Evolutionary conservation across 2,113 vertebrate genomes (phyloP), one percentile per base, ranked within the genome.

Genomic region (Ptilorrhoa leucosticta): DNA sequence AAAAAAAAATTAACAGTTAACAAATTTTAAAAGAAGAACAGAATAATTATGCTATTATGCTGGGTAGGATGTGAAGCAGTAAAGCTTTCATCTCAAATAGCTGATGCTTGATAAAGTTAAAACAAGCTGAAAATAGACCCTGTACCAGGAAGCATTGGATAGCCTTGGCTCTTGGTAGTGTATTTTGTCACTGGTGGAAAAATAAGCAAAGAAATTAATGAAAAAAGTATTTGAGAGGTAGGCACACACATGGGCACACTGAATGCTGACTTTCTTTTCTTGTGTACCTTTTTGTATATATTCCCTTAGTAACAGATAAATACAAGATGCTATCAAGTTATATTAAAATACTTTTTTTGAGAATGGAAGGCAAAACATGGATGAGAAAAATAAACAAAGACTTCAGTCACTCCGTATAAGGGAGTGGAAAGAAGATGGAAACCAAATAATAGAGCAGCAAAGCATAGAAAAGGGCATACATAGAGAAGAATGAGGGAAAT

Each of bases 251-350:
- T 7, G 48, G 53, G 45, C 53, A 81, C 30, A 40, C 40, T 40
- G 56, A 75, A 69, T 76, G n/a, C 31, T 76, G 57, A 57, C 40
- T 87, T 90, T 45, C 61, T 72, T 83, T 56, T 54, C 35, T 68
- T 57, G n/a, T 78, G 60, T 77, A 77, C 50, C 30, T 77, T 81
- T 65, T 42, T 90, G 58, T 51, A 50, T 16, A 44, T 65, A 77
- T 72, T 83, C 16, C 39, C 83, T 73, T 90, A 90, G 92, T 70
- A 89, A 92, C 90, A 58, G 71, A 92, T 33, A 93, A 94, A 95
- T 54, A 77, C 71, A 86, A 94, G 86, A 90, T 90, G 54, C 7
- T 93, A 92, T 92, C 72, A 83, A 73, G 42, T 37, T 53, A 61
- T 69, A 95, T 85, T 83, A 83, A 95, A 90, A 83, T 37, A 82